Percentiles rank a stretch among this genome's conserved stretches.
These are phyloP conservation scores for Cuniculus paca DNA, from an alignment of 2,797 vertebrate species.

Conservation along the genomic window DNA sequence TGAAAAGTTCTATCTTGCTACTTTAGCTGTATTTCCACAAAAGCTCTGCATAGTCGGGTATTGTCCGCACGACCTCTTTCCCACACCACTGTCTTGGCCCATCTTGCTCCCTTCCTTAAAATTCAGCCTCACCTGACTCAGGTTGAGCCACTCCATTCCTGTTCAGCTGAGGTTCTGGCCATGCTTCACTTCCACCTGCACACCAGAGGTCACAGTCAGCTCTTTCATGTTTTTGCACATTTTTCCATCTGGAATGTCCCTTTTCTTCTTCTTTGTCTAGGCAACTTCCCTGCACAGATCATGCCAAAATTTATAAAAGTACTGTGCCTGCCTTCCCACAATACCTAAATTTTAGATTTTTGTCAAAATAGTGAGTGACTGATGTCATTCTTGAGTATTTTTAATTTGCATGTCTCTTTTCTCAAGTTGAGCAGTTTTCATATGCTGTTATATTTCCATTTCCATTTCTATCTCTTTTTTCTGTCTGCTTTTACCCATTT, in stretches of 20 bases:
- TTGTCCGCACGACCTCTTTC: neutral
- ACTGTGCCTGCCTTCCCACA: neutral
- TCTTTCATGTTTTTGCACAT: neutral
- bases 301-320: neutral
- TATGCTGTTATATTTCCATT: neutral
- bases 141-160: neutral
- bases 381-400: neutral
- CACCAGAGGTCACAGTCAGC: neutral
- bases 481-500: neutral
- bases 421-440: neutral
- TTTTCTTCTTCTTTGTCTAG: neutral
- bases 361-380: neutral
- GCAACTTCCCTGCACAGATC: neutral
- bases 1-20: neutral
- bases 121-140: neutral
- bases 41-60: neutral
- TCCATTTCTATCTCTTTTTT: neutral
- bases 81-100: too few relatives aligned
- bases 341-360: neutral
- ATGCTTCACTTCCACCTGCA: neutral
- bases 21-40: neutral
- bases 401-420: conserved; percentile 14
- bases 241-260: neutral
- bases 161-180: neutral
- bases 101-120: neutral